Percentiles rank a stretch among this genome's conserved stretches.
Conservation (phyloP, 2,113 vertebrate genomes). For the Boleophthalmus pectinirostris region DNA sequence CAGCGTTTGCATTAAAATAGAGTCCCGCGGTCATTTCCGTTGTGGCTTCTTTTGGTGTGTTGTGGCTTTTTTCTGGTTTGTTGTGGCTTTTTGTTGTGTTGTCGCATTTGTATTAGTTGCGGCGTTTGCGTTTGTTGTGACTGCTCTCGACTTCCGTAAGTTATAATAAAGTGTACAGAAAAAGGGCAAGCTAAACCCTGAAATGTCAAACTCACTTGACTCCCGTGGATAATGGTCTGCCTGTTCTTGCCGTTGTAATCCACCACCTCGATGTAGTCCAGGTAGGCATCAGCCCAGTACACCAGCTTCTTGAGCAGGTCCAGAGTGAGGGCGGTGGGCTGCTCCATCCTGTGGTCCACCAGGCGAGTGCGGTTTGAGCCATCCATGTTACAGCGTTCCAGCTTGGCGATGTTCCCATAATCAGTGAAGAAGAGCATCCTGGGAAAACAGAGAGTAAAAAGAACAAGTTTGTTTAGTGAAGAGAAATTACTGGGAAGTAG, state of each 20-base stretch:
- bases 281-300: constrained; percentile 95
- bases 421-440: constrained; percentile 99
- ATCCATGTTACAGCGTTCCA: constrained; percentile 97
- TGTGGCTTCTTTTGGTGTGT: too few species aligned
- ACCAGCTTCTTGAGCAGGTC: constrained; percentile 93
- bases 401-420: constrained; percentile 89
- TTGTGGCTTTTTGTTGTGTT: too few species aligned
- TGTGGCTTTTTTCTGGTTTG: too few species aligned
- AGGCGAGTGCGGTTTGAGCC: constrained; percentile 91
- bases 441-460: constrained; percentile 59
- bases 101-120: too few species aligned
- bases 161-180: not conserved
- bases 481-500: not conserved
- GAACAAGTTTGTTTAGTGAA: constrained; percentile 13
- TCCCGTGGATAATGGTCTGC: constrained; percentile 85
- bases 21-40: too few species aligned
- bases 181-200: not conserved
- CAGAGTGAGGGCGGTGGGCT: constrained; percentile 88
- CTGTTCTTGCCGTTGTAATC: constrained; percentile 93
- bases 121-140: too few species aligned
- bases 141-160: too few species aligned
- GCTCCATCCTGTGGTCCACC: constrained; percentile 87
- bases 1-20: too few species aligned
- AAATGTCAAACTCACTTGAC: constrained; percentile 82
- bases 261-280: constrained; percentile 92